Evolutionary conservation across 2,888 invertebrate species (phyloP).

Genomic region (Teleogryllus oceanicus): DNA sequence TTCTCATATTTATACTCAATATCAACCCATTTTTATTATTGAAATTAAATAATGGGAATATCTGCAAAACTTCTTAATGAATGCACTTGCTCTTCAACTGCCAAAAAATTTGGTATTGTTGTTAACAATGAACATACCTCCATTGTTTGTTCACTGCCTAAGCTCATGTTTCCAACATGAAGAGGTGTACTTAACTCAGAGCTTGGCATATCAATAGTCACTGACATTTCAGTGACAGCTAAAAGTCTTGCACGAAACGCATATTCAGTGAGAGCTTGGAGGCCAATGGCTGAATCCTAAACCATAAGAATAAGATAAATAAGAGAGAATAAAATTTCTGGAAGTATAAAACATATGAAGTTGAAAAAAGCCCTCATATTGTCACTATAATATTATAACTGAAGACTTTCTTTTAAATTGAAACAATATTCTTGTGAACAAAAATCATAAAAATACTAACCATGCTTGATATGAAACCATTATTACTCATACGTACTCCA

Average conservation of each 20-base stretch:
- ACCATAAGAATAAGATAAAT: conserved; percentile 23
- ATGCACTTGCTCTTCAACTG: not conserved
- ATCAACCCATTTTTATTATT: too few relatives aligned
- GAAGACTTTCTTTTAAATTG: not conserved
- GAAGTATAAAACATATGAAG: not conserved
- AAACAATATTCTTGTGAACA: not conserved
- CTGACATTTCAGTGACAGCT: conserved; percentile 47
- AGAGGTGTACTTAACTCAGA: conserved; percentile 40
- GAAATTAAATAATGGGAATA: too few relatives aligned
- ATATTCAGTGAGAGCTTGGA: conserved; percentile 52
- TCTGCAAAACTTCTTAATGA: not conserved
- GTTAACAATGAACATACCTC: conserved; percentile 38
- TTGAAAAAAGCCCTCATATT: too few relatives aligned
- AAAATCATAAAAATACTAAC: conserved; percentile 40
- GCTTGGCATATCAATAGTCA: conserved; percentile 45
- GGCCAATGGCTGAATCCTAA: conserved; percentile 52
- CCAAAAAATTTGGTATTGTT: not conserved
- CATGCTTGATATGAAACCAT: conserved; percentile 48
- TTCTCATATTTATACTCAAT: too few relatives aligned
- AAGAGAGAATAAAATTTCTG: not conserved
- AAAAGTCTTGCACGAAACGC: conserved; percentile 48
- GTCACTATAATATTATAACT: not conserved
- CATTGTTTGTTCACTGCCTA: conserved; percentile 39
- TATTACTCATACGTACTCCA: conserved; percentile 47
- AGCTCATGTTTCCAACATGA: conserved; percentile 42